phyloP scores from a whole-genome alignment of 2,888 invertebrate species.

The Agelastica alni region DNA sequence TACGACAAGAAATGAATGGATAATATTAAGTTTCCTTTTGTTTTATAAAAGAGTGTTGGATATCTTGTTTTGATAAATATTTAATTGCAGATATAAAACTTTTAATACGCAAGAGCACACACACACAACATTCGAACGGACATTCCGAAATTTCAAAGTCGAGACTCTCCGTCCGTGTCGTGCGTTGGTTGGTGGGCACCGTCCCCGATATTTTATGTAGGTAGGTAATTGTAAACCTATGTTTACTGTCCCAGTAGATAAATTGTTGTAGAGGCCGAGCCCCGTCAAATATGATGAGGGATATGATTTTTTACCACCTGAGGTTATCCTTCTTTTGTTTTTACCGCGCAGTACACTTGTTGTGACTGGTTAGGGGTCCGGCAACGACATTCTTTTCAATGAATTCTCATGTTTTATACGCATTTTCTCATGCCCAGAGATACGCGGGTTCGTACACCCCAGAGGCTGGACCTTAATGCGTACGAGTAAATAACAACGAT shows the following conservation, averaged over 20 bases:
- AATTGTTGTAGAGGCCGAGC: constrained; percentile 44
- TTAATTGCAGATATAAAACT: too few relatives aligned
- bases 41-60: too few relatives aligned
- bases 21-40: too few relatives aligned
- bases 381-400: constrained; percentile 36
- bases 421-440: constrained; percentile 32
- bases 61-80: too few relatives aligned
- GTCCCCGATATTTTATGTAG: constrained; percentile 32
- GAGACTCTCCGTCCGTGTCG: too few relatives aligned
- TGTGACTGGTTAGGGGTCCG: constrained; percentile 47
- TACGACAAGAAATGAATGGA: too few relatives aligned
- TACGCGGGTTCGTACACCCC: constrained; percentile 14
- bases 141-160: too few relatives aligned
- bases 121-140: too few relatives aligned
- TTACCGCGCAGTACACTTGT: constrained; percentile 47
- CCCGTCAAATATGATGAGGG: constrained; percentile 51
- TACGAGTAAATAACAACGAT: too few relatives aligned
- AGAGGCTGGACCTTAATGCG: not conserved
- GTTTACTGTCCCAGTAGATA: constrained; percentile 46
- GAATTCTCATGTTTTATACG: constrained; percentile 34
- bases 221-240: constrained; percentile 49
- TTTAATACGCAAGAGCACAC: too few relatives aligned
- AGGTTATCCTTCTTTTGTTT: constrained; percentile 47
- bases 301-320: constrained; percentile 50
- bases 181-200: not conserved